phyloP scores from a whole-genome alignment of 2,797 vertebrate genomes.

The Miichthys miiuy region DNA sequence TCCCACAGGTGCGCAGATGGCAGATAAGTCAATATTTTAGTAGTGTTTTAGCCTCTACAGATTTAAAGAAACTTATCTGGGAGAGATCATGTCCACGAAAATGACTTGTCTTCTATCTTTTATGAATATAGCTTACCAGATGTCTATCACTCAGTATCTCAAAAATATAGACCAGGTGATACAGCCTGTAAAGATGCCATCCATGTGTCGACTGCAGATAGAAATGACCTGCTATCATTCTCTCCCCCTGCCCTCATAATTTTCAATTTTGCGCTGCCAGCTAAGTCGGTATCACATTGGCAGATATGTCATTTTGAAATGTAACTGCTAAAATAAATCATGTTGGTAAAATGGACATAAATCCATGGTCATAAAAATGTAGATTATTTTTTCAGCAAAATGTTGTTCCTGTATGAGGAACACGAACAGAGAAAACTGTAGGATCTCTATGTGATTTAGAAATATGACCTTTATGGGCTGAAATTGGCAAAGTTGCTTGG shows the following conservation, averaged over 20 bases:
- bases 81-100: slow-evolving; percentile 1
- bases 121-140: slow-evolving; percentile 11
- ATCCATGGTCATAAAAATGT: neutral
- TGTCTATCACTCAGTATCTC: slow-evolving; percentile 15
- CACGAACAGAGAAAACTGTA: neutral
- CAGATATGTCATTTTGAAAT: slow-evolving; percentile 22
- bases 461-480: neutral
- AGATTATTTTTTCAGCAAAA: slow-evolving; percentile 13
- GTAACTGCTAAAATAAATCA: slow-evolving; percentile 16
- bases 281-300: slow-evolving; percentile 13
- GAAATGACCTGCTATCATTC: slow-evolving; percentile 21
- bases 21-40: slow-evolving; percentile 30
- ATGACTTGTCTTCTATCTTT: slow-evolving; percentile 11
- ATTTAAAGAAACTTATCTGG: neutral
- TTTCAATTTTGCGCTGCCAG: slow-evolving; percentile 24
- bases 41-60: slow-evolving; percentile 15
- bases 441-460: neutral
- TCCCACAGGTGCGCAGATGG: slow-evolving; percentile 29
- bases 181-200: slow-evolving; percentile 10
- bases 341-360: neutral
- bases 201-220: slow-evolving; percentile 1
- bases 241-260: neutral
- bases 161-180: neutral
- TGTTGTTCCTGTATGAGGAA: neutral
- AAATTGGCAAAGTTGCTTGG: neutral